Percentiles rank a stretch among this genome's conserved stretches.
Conservation (phyloP, 1,140 invertebrate genomes). For the Orchesella cincta region DNA sequence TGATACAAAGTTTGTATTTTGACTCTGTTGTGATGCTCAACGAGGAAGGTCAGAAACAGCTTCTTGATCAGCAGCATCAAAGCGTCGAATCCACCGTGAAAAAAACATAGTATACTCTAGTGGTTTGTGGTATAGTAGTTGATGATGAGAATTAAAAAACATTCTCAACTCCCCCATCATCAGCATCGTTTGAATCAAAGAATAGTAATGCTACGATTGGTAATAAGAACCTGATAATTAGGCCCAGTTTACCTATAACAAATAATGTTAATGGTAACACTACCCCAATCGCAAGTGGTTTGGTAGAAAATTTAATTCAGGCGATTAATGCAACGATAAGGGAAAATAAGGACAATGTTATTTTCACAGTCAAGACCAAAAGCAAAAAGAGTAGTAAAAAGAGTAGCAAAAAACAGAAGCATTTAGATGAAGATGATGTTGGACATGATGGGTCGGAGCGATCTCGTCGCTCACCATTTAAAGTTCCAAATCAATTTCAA, state of each 20-base stretch:
- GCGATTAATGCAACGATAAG: conserved; percentile 12
- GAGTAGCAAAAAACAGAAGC: neutral
- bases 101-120: conserved; percentile 1
- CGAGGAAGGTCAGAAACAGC: conserved; percentile 24
- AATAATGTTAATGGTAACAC: neutral
- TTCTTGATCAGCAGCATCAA: conserved; percentile 1
- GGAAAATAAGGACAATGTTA: conserved; percentile 17
- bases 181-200: neutral
- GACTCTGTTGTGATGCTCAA: conserved; percentile 16
- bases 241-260: neutral
- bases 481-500: neutral
- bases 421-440: conserved; percentile 12
- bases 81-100: conserved; percentile 1
- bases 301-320: conserved; percentile 23
- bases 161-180: neutral
- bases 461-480: conserved; percentile 21
- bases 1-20: conserved; percentile 15
- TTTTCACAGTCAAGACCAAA: neutral
- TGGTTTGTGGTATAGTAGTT: neutral
- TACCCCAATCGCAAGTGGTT: neutral
- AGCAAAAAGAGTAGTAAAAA: neutral
- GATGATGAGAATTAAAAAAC: neutral
- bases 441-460: neutral
- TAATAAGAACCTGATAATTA: conserved; percentile 5
- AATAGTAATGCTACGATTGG: neutral